Base-by-base conservation (phyloP, 2,113 vertebrate genomes). In the Grus americana region DNA sequence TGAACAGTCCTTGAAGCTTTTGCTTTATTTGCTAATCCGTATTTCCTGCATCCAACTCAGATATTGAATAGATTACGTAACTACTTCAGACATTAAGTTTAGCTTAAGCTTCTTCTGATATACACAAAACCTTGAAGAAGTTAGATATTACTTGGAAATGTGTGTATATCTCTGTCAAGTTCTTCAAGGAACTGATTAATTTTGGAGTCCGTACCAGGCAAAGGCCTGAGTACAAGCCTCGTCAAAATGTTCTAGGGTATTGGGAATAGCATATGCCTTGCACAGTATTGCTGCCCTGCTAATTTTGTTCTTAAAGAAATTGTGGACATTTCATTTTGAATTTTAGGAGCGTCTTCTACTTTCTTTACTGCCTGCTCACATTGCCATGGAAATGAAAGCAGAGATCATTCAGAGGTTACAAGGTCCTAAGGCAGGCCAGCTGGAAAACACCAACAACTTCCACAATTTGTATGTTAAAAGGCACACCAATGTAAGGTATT, bases 371-470 rank as follows among this genome's bases (percentile, higher is more conserved):
- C 99, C 99, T 6, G 99, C 99, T 78, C 99, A 99, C 96, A 99
- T 99, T 34, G 99, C 99, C 84, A 99, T 99, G 95, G 99, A 99
- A 85, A 99, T 99, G 99, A 99, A 99, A 92, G 99, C 99, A 7
- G 99, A 99, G 98, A 99, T 99, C 97, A 99, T 99, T 95, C 99
- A 99, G 97, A 98, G 99, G 90, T 98, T 99, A 40, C 99, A 99
- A 95, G 99, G 99, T 65, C 99, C 99, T 36, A 99, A 99, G 70
- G 99, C 99, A 38, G 99, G 99, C 54, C 99, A 99, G 67, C 98
- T 99, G 91, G 99, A 99, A 93, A 99, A 99, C 97, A 99, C 99
- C 83, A 99, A 99, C 98, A 99, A 99, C 97, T 99, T 99, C 90
- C 99, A 99, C 97, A 99, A 99, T 93, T 98, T 99, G 62, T 99